Base-by-base conservation (phyloP, 2,888 invertebrate genomes). In the Saturnia japonica region DNA sequence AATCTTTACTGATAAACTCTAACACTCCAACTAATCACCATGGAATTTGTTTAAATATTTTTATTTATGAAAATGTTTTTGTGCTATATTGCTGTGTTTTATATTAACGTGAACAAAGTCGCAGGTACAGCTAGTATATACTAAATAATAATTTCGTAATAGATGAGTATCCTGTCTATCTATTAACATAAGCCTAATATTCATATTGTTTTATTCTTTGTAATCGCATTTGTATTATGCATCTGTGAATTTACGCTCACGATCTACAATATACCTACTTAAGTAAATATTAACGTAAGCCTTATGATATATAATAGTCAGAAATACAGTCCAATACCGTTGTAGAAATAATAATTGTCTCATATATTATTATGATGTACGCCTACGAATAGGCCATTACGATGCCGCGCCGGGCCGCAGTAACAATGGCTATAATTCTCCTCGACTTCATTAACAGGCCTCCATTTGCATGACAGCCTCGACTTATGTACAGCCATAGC, bases 381-480 rank as follows among this genome's bases (percentile, higher is more conserved):
- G 90, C 86, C 85, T 88, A 86, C 88, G 88, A 89, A 93, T 90
- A 90, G 93, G 85, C 92, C 88, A 93, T 93, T 92, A 88, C 84
- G 84, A 81, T 83, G 85, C 87, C 85, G 87, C 84, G 87, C 87
- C 85, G 87, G 84, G 87, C 87, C 88, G 91, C 92, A 89, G 86
- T 91, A 91, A 92, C 93, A 93, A 93, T 89, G 88, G 84, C 91
- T 88, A 93, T 93, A 93, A 93, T 92, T 93, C 93, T 92, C 89
- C 85, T 88, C 87, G 90, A 88, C 92, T 93, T 93, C 93, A 93
- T 93, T 93, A 93, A 90, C 93, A 93, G 93, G 89, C 92, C 88
- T 90, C 93, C 93, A 93, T 93, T 93, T 93, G 93, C 93, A 93
- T 93, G 93, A 91, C 92, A 93, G 86, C 85, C 85, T 84, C 85